A percentile compares a stretch with the other conserved stretches of the same genome.
phyloP scores from a whole-genome alignment of 1,140 invertebrate genomes.

The Drosophila lini region DNA sequence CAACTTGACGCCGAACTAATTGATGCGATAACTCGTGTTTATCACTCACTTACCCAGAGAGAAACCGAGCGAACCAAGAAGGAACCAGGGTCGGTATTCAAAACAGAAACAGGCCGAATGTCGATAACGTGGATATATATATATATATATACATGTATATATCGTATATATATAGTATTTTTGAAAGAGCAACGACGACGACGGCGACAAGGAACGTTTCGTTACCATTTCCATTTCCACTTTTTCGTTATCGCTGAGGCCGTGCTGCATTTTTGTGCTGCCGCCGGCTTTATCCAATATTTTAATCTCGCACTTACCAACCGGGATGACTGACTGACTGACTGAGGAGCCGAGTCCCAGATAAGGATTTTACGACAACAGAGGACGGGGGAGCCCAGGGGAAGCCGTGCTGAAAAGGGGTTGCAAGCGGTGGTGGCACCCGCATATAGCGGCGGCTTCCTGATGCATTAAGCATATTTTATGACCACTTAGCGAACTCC shows the following conservation, averaged over 20 bases:
- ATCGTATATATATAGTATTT: conserved; percentile 31
- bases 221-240: conserved; percentile 71
- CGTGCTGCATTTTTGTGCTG: conserved; percentile 69
- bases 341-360: conserved; percentile 50
- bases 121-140: conserved; percentile 62
- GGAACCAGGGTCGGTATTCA: conserved; percentile 50
- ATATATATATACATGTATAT: conserved; percentile 22
- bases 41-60: conserved; percentile 73
- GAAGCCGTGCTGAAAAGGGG: conserved; percentile 16
- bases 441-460: conserved; percentile 72
- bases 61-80: conserved; percentile 3
- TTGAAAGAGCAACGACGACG: conserved; percentile 47
- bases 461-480: conserved; percentile 82
- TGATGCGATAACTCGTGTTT: conserved; percentile 83
- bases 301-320: conserved; percentile 82
- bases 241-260: conserved; percentile 47
- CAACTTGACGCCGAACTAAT: conserved; percentile 82
- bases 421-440: conserved; percentile 57
- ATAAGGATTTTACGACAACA: conserved; percentile 68
- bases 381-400: neutral
- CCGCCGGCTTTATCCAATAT: conserved; percentile 74
- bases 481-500: conserved; percentile 71
- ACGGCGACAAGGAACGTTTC: conserved; percentile 39
- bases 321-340: conserved; percentile 40
- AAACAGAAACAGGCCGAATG: conserved; percentile 69